Conservation (phyloP, 1,140 invertebrate genomes). For the Aphelinus certus region DNA sequence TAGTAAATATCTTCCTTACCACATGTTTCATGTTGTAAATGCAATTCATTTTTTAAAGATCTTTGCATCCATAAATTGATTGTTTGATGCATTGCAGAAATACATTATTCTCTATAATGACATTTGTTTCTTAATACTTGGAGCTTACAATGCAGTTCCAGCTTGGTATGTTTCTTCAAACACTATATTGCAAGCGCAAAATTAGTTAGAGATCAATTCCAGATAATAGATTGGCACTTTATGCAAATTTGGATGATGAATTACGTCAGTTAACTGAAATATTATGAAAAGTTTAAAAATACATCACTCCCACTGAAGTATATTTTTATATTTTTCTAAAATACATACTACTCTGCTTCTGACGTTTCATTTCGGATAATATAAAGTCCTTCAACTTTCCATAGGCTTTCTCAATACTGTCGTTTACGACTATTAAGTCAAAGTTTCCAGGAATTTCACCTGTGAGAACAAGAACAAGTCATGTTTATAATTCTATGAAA, state of each 20-base stretch:
- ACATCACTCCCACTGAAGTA: not conserved
- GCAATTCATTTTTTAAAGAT: conserved; percentile 18
- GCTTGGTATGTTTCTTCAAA: conserved; percentile 1
- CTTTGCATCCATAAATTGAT: conserved; percentile 1
- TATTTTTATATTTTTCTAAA: not conserved
- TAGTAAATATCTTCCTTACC: not conserved
- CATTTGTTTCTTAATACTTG: conserved; percentile 37
- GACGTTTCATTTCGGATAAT: conserved; percentile 65
- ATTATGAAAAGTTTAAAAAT: not conserved
- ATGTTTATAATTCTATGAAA: too few species aligned
- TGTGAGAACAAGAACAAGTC: conserved; percentile 48
- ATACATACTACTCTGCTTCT: conserved; percentile 44
- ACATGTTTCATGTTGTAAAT: conserved; percentile 19
- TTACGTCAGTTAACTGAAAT: conserved; percentile 24
- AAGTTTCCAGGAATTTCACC: conserved; percentile 84
- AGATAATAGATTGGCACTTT: conserved; percentile 27
- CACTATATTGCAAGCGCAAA: conserved; percentile 1
- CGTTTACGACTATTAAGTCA: conserved; percentile 91
- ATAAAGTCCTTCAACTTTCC: conserved; percentile 79
- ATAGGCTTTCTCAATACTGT: conserved; percentile 90
- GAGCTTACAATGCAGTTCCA: conserved; percentile 17
- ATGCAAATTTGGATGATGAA: not conserved
- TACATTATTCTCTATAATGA: conserved; percentile 34
- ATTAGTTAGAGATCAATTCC: conserved; percentile 25
- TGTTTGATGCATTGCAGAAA: conserved; percentile 36